A percentile compares a stretch with the other conserved stretches of the same genome.
These are phyloP conservation scores for Sminthurinus aureus DNA, from an alignment of 2,888 invertebrate species.

Conservation along the genomic window DNA sequence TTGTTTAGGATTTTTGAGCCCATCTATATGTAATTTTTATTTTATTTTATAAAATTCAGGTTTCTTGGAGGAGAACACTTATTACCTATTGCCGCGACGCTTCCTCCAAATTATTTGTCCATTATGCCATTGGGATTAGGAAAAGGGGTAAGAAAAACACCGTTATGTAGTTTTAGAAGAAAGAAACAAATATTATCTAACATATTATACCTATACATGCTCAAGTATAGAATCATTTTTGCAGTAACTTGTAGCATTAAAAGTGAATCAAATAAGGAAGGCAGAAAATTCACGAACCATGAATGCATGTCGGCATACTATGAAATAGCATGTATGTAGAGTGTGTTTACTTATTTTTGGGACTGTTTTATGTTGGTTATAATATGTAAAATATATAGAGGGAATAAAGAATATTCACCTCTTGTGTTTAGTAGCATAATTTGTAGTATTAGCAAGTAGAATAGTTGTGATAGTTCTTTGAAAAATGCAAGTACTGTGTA, in stretches of 20 bases:
- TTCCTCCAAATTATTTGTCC: conserved; percentile 88
- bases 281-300: not conserved
- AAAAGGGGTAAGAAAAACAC: conserved; percentile 76
- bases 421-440: conserved; percentile 1
- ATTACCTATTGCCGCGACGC: conserved; percentile 84
- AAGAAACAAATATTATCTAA: not conserved
- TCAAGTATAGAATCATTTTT: conserved; percentile 13
- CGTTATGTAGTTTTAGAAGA: no score
- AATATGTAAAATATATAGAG: no score
- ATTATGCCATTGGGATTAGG: conserved; percentile 89
- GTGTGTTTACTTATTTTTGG: not conserved
- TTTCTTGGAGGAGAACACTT: conserved; percentile 82
- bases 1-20: no score
- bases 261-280: not conserved
- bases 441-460: not conserved
- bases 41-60: conserved; percentile 45
- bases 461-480: not conserved
- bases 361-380: not conserved
- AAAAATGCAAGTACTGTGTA: not conserved
- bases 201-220: not conserved
- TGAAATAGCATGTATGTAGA: conserved; percentile 14
- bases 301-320: conserved; percentile 22
- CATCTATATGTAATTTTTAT: no score
- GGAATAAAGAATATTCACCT: conserved; percentile 2
- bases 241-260: conserved; percentile 16